These are phyloP conservation scores for Phytoseiulus persimilis DNA, from an alignment of 2,888 invertebrate species.

Conservation along the genomic window DNA sequence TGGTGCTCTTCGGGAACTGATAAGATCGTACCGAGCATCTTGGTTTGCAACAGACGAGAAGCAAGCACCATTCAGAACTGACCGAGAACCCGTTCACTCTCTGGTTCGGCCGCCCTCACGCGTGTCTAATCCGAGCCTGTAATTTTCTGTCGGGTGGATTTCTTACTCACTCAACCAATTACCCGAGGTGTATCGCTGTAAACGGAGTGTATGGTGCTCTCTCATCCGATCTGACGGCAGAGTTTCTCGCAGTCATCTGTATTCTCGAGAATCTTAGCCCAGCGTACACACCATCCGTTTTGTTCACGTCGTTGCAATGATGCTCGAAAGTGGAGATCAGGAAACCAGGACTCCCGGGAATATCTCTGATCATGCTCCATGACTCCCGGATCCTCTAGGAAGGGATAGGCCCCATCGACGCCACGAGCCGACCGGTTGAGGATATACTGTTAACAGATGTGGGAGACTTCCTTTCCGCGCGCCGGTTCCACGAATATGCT, in stretches of 20 bases:
- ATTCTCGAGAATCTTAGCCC: too few species aligned
- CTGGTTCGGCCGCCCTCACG: not conserved
- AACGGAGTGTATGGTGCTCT: not conserved
- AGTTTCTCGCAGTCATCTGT: not conserved
- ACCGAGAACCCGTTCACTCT: not conserved
- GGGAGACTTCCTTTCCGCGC: too few species aligned
- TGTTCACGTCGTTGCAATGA: too few species aligned
- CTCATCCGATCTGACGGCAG: not conserved
- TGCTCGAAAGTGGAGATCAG: too few species aligned
- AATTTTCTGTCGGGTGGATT: not conserved
- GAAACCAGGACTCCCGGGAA: too few species aligned
- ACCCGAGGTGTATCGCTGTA: not conserved
- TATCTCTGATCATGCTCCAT: too few species aligned
- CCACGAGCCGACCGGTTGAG: too few species aligned
- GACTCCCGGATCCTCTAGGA: too few species aligned
- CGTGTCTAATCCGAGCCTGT: not conserved
- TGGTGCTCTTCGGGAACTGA: not conserved
- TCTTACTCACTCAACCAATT: not conserved
- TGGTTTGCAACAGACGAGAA: not conserved
- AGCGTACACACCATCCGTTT: too few species aligned
- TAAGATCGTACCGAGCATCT: not conserved
- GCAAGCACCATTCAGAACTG: not conserved
- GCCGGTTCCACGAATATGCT: too few species aligned
- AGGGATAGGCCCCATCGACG: too few species aligned
- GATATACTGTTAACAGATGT: too few species aligned